Evolutionary conservation across 2,113 vertebrate species (phyloP).

Genomic region (Phoenicopterus ruber): DNA sequence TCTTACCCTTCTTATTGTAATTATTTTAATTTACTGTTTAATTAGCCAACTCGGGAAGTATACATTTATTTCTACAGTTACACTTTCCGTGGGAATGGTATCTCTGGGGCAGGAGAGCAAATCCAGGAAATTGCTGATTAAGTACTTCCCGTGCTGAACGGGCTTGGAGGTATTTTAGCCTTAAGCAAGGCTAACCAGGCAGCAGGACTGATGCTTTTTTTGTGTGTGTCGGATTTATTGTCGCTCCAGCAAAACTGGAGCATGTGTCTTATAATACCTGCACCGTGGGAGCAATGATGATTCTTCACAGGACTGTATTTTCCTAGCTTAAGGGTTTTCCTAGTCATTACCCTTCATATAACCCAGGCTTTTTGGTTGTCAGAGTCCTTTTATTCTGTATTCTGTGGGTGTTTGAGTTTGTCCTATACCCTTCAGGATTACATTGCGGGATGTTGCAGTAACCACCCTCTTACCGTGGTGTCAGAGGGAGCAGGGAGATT

Average conservation of each 20-base stretch:
- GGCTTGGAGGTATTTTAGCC: neutral
- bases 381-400: neutral
- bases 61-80: neutral
- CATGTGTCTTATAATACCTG: neutral
- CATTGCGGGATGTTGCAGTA: neutral
- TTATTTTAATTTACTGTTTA: neutral
- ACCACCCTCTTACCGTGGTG: neutral
- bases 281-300: neutral
- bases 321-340: slow-evolving; percentile 8
- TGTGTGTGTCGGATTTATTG: neutral
- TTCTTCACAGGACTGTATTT: slow-evolving; percentile 10
- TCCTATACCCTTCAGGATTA: neutral
- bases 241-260: neutral
- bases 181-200: neutral
- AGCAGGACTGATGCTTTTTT: neutral
- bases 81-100: neutral
- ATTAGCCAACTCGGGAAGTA: neutral
- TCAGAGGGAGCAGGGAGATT: neutral
- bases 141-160: neutral
- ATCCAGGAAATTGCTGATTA: neutral
- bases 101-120: neutral
- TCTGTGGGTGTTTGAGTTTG: slow-evolving; percentile 5
- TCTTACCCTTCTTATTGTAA: neutral
- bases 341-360: slow-evolving; percentile 16
- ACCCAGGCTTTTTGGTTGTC: neutral